Percentiles rank a stretch among this genome's conserved stretches.
Evolutionary conservation across 2,888 invertebrate species (phyloP).

Genomic region (Leptinotarsa rubiginosa): DNA sequence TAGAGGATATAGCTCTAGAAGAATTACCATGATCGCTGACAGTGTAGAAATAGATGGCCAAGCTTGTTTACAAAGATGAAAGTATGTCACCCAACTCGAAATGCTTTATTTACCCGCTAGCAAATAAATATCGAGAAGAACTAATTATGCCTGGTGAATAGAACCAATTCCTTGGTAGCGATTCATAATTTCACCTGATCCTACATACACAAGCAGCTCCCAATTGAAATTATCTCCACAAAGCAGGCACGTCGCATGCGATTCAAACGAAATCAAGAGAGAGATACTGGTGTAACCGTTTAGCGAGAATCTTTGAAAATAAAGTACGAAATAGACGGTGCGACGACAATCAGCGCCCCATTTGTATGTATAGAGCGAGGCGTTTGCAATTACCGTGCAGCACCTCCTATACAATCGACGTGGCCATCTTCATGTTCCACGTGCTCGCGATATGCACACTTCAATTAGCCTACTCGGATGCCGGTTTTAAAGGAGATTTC

Average conservation of each 20-base stretch:
- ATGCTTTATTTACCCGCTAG: background rate
- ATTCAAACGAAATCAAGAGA: constrained; percentile 12
- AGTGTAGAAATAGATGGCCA: too few relatives aligned
- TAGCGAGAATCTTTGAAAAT: constrained; percentile 44
- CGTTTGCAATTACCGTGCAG: constrained; percentile 57
- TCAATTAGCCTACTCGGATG: constrained; percentile 59
- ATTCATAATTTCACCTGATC: background rate
- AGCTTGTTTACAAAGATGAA: too few relatives aligned
- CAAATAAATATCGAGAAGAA: background rate
- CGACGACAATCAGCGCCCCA: constrained; percentile 53
- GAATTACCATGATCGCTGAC: too few relatives aligned
- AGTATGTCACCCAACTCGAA: too few relatives aligned
- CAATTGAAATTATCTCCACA: constrained; percentile 7
- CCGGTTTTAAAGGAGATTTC: constrained; percentile 57
- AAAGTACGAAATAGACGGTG: constrained; percentile 39
- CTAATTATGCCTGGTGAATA: background rate
- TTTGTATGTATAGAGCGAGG: constrained; percentile 62
- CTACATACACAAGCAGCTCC: background rate
- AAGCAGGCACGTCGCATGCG: background rate
- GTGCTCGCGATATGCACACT: constrained; percentile 57
- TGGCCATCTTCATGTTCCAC: constrained; percentile 54
- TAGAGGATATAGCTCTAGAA: too few relatives aligned
- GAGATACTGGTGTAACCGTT: constrained; percentile 34
- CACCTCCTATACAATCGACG: constrained; percentile 41
- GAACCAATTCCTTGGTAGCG: background rate